phyloP scores from a whole-genome alignment of 2,888 invertebrate species.

The Archips xylosteana region DNA sequence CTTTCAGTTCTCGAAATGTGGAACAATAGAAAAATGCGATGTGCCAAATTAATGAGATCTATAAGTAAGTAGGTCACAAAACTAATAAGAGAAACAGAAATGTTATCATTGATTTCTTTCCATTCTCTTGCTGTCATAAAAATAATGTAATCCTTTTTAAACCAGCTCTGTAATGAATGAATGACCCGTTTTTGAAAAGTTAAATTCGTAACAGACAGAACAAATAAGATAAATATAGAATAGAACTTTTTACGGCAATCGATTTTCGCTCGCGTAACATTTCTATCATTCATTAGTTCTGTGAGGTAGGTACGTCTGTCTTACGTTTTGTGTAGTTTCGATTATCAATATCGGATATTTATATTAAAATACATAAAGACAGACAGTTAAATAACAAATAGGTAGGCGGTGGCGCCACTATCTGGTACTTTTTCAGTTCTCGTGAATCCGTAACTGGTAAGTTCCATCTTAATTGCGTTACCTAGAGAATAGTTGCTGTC shows the following conservation, averaged over 20 bases:
- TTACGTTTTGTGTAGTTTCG: neutral
- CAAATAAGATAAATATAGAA: too few relatives aligned
- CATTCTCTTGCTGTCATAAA: too few relatives aligned
- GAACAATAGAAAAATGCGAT: constrained; percentile 3
- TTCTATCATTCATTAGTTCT: too few relatives aligned
- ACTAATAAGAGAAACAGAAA: too few relatives aligned
- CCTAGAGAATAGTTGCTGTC: constrained; percentile 2
- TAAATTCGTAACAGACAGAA: too few relatives aligned
- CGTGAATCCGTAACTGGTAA: neutral
- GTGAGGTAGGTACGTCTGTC: neutral
- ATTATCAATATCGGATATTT: neutral
- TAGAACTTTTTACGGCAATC: too few relatives aligned
- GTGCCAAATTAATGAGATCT: constrained; percentile 8
- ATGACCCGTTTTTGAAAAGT: too few relatives aligned
- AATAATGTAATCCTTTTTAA: too few relatives aligned
- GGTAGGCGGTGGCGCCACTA: neutral
- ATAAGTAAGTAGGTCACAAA: neutral
- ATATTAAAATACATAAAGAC: constrained; percentile 1
- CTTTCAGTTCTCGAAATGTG: constrained; percentile 16
- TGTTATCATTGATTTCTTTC: too few relatives aligned
- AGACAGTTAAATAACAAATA: neutral
- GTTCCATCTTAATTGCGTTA: neutral
- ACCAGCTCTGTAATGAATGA: too few relatives aligned
- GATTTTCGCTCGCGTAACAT: too few relatives aligned
- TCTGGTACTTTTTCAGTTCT: neutral